Base-by-base conservation (phyloP, 2,113 vertebrate species). In the Spermophilus dauricus region DNA sequence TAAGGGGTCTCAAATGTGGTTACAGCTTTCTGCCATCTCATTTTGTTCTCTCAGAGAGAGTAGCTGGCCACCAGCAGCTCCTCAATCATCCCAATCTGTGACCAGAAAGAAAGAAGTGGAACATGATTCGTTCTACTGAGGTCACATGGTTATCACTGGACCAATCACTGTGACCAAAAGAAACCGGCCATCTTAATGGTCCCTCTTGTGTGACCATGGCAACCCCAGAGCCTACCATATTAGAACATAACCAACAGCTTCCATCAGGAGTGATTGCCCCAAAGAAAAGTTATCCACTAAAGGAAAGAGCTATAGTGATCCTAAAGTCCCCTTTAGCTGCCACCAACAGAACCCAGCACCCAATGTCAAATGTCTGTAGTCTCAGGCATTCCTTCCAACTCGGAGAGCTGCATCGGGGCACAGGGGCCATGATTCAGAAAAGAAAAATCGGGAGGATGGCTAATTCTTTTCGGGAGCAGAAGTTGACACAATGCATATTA, bases 391-490 rank as follows among this genome's bases (percentile, higher is more conserved):
- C 67, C 69, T 87, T 83, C 28, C 6, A 13, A 14, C 72, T 83
- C 34, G 30, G 37, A 81, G 53, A 77, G 51, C n/a, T 63, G 39
- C 32, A 56, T 89, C n/a, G 80, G 80, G 51, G 67, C 39, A 37
- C 26, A 53, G 51, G 30, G 37, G 48, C n/a, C 70, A 89, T 26
- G 39, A 45, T 63, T 83, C 45, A 73, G 69, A 53, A 86, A 53
- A 78, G 65, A 63, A 81, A 91, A 80, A 18, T 11, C 45, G 63
- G 34, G 42, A 48, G 51, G 70, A 32, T 45, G 67, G 63, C 37
- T 58, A 78, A 89, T 87, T 72, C 76, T 92, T 83, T 69, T 30
- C 39, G 76, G 39, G 81, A 88, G 39, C 48, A 73, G 61, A 86
- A 70, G 45, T 8, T 89, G 63, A 69, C 39, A 78, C 12, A 87